Evolutionary conservation across 2,113 vertebrate species (phyloP).

Genomic region (Erythrocebus patas): DNA sequence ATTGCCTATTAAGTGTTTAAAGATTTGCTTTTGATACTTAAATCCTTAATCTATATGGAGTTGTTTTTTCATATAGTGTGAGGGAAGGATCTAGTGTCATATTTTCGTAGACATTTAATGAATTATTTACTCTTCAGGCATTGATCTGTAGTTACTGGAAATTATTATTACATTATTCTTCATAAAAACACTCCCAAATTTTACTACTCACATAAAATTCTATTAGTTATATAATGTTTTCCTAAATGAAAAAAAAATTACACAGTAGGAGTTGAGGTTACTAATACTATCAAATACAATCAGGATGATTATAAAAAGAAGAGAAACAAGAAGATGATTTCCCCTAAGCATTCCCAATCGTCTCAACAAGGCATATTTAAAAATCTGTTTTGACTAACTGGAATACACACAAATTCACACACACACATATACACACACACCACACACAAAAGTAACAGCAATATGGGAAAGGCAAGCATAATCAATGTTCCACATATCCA

Average conservation of each 20-base stretch:
- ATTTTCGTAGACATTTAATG: neutral
- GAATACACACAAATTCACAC: neutral
- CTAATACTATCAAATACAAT: neutral
- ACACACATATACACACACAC: neutral
- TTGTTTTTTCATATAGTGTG: neutral
- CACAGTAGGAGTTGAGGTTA: neutral
- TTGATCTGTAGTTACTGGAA: neutral
- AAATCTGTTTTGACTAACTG: neutral
- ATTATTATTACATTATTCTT: neutral
- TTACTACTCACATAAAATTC: neutral
- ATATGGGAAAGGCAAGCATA: neutral
- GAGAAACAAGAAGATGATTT: neutral
- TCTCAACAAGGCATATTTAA: neutral
- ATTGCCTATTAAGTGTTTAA: neutral
- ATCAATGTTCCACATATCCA: neutral
- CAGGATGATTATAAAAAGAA: neutral
- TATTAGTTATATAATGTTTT: neutral
- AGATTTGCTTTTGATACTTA: slow-evolving; percentile 15
- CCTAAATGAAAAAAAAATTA: slow-evolving; percentile 6
- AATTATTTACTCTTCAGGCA: slow-evolving; percentile 13
- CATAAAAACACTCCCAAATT: neutral
- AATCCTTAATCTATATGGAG: neutral
- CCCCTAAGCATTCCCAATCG: neutral
- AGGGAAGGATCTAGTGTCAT: neutral
- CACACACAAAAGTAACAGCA: neutral